Evolutionary conservation across 2,113 vertebrate genomes (phyloP), one percentile per base, ranked within the genome.

Genomic region (Nasalis larvatus): DNA sequence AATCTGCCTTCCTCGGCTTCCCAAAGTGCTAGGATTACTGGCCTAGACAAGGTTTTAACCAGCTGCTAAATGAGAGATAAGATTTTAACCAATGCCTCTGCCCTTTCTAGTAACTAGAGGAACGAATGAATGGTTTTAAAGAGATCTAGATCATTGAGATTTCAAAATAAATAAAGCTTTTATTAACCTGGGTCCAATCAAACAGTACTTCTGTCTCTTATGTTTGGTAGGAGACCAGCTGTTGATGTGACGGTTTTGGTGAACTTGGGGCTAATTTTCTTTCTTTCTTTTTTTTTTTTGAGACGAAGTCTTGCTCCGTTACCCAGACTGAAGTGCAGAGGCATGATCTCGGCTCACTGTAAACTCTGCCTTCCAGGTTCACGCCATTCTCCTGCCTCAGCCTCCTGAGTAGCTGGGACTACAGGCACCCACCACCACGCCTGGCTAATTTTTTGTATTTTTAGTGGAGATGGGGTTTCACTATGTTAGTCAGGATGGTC

Each of bases 281-380:
- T 49, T 49, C 14, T 49, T 49, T 49, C 17, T 54, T 54, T 52
- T 52, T 52, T 49, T 54, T 54, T 54, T 18, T 18, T 0, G 52
- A 18, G 17, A 54, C 52, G 6, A 0, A 54, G 17, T 54, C 52
- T 54, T 54, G 52, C 52, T 54, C 17, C 20, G 52, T 54, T 2
- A 18, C 52, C 18, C 17, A 54, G 6, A 18, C 52, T 0, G 6
- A 54, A 54, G 52, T 54, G 52, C 52, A 54, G 52, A 20, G 52
- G 52, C 0, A 0, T 0, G 52, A 54, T 54, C 17, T 54, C 17
- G 0, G 52, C 17, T 54, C 52, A 54, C 52, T 54, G 52, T 18
- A 54, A 54, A 18, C 52, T 54, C 52, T 6, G 5, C 52, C 52
- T 20, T 6, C 17, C 17, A 18, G 17, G 17, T 54, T 54, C 52